Base-by-base conservation (phyloP, 2,113 vertebrate species). In the Phodopus roborovskii region DNA sequence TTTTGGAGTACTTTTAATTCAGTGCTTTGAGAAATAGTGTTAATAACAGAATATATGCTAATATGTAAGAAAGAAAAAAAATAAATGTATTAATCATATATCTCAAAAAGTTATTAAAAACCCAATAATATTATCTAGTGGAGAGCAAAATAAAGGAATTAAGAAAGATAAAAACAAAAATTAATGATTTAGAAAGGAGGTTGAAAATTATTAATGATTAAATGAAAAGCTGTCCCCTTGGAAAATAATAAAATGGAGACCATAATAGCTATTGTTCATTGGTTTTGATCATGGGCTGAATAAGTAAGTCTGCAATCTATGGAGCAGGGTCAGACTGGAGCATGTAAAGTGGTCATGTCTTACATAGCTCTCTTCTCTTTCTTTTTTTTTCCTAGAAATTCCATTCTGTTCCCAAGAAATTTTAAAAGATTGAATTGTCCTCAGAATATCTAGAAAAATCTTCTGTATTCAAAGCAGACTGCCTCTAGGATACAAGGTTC, bases 111-210 rank as follows among this genome's bases (percentile, higher is more conserved):
- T 75, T 95, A 94, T 87, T 94, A 93, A 85, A 91, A 68, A 64
- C 3, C 48, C 36, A 75, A 50, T 83, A 70, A 82, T 77, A 90
- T 56, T 77, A 85, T 82, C 24, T 39, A 71, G n/a, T 36, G 28
- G 85, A 82, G 60, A 87, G 39, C 33, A 83, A 53, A 82, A 70
- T 50, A 50, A 87, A 90, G 74, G 45, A 92, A 85, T 94, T 92
- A 85, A 88, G 77, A 94, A 93, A 45, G 70, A 92, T 90, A 82
- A 83, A 95, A 84, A 45, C 10, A 84, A 73, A 95, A 94, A 83
- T 92, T 90, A 96, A 92, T 83, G 92, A 79, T n/a, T 90, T 95
- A 60, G 70, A 85, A 94, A 92, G 53, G 36, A 45, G 78, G 94
- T 90, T 89, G 64, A 82, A 50, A 74, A 82, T 77, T 77, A 88